Percentiles rank a stretch among this genome's conserved stretches.
These are phyloP conservation scores for Orthosia incerta DNA, from an alignment of 2,888 invertebrate species.

Conservation along the genomic window DNA sequence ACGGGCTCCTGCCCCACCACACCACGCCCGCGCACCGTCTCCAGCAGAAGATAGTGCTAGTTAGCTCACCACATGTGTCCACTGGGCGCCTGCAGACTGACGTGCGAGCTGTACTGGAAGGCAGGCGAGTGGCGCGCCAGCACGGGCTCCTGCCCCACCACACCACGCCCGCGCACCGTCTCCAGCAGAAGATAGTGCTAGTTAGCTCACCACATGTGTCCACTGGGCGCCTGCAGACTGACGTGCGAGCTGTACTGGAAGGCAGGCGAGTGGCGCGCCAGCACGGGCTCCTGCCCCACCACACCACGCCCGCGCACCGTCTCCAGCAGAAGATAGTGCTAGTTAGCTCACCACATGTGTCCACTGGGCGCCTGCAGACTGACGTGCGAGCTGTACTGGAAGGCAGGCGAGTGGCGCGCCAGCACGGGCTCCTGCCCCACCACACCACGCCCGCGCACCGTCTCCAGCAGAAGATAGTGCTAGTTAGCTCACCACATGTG, in stretches of 20 bases:
- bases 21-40: constrained; percentile 98
- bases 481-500: constrained; percentile 97
- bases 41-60: no score
- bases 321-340: no score
- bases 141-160: constrained; percentile 99
- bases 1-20: constrained; percentile 99
- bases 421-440: constrained; percentile 99
- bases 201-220: constrained; percentile 97
- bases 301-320: constrained; percentile 98
- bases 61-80: constrained; percentile 98
- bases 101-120: constrained; percentile 99
- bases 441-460: constrained; percentile 98
- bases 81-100: constrained; percentile 98
- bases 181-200: no score
- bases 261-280: constrained; percentile 96
- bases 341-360: constrained; percentile 96
- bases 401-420: constrained; percentile 96
- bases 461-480: no score
- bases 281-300: constrained; percentile 99
- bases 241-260: constrained; percentile 99
- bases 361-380: constrained; percentile 99
- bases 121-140: constrained; percentile 97
- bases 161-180: constrained; percentile 98
- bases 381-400: constrained; percentile 99
- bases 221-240: constrained; percentile 98